Base-by-base conservation (phyloP, 2,797 vertebrate species). In the Mormyrops boulengeri region DNA sequence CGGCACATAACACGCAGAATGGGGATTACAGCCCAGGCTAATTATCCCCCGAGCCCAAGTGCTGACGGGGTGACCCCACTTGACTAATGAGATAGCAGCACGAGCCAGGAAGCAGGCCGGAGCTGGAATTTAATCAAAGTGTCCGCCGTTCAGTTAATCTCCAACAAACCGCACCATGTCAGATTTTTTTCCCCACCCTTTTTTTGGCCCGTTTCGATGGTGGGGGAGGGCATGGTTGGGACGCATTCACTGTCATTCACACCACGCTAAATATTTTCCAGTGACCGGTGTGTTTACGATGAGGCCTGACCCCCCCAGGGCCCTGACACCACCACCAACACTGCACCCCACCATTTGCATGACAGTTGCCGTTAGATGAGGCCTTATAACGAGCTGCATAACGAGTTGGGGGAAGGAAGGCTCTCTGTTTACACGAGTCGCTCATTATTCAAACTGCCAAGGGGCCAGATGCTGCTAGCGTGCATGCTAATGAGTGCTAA, bases 31-130 rank as follows among this genome's bases (percentile, higher is more conserved):
- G 87, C 84, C 77, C 91, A 12, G 60, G 50, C 89, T 90, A 89
- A 90, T 89, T 89, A 90, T 80, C 86, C 66, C 62, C 41, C 44
- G 84, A 91, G 85, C 73, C 49, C 57, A 82, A 66, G 66, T 86
- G 69, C 41, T 73, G 47, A 88, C 87, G 91, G 89, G 66, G 44
- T 77, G 86, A 82, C 89, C 82, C 19, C 55, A 57, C 82, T 87
- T 49, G 12, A 17, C 19, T 85, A 89, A 89, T 88, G 84, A 90
- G 90, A 88, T 60, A 57, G 17, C 44, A 88, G 60, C 66, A 88
- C 73, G 11, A n/a, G 4, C 69, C 52, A 57, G 34, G 41, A 57
- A 47, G 9, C 34, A 62, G 88, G n/a, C 34, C 41, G 26, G 53
- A 55, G 77, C 88, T 89, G 80, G 80, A 66, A 85, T 85, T 44